Conservation (phyloP, 2,888 invertebrate genomes). For the Sisyra terminalis region DNA sequence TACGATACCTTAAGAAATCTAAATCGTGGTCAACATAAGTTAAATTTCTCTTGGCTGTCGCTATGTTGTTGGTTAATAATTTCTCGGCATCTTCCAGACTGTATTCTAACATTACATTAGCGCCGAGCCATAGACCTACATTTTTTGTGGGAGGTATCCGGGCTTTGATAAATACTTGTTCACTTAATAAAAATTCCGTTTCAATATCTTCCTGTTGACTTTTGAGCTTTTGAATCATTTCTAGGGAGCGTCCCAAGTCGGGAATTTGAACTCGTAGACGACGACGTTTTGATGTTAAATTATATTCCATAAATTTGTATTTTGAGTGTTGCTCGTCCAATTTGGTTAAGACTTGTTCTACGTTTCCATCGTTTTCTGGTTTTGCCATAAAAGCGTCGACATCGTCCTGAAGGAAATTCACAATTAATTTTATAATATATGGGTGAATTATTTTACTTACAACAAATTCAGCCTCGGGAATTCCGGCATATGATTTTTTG, state of each 20-base stretch:
- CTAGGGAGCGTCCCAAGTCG: slow-evolving; percentile 80
- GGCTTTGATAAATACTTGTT: slow-evolving; percentile 73
- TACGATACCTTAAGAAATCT: slow-evolving; percentile 63
- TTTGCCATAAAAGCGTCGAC: slow-evolving; percentile 83
- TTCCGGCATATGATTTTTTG: slow-evolving; percentile 58
- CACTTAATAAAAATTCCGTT: slow-evolving; percentile 82
- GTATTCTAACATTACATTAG: slow-evolving; percentile 97
- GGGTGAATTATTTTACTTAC: slow-evolving; percentile 34
- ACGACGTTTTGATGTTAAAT: slow-evolving; percentile 70
- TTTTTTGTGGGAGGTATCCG: slow-evolving; percentile 76
- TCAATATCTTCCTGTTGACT: slow-evolving; percentile 64
- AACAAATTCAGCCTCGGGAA: slow-evolving; percentile 77
- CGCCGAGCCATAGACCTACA: slow-evolving; percentile 70
- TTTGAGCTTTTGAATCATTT: slow-evolving; percentile 81
- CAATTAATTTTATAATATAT: slow-evolving; percentile 2
- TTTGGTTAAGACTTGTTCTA: slow-evolving; percentile 69
- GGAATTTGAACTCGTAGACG: slow-evolving; percentile 84
- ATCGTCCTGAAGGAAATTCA: slow-evolving; percentile 56
- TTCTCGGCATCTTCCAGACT: slow-evolving; percentile 77
- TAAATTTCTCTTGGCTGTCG: slow-evolving; percentile 68
- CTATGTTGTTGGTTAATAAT: slow-evolving; percentile 66
- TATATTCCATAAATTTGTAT: slow-evolving; percentile 95
- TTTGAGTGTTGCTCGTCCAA: slow-evolving; percentile 90
- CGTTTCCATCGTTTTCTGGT: slow-evolving; percentile 65
- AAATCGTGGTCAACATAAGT: slow-evolving; percentile 80